Percentiles rank a stretch among this genome's conserved stretches.
Evolutionary conservation across 2,113 vertebrate species (phyloP).

Genomic region (Equus przewalskii): DNA sequence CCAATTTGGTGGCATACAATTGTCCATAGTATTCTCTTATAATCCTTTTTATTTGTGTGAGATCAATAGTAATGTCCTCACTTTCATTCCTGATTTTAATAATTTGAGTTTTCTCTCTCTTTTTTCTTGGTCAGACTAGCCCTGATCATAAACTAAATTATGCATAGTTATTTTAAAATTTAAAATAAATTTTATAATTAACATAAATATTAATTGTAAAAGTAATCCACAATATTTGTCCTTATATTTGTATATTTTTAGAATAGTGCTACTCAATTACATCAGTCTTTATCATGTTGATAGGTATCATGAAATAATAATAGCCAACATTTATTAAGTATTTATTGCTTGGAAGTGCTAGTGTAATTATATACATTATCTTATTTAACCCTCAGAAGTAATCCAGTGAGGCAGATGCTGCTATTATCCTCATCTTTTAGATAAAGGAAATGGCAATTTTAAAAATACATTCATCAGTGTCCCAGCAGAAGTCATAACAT

Average conservation of each 20-base stretch:
- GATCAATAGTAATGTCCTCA: background rate
- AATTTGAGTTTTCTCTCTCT: background rate
- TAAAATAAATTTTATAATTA: slow-evolving; percentile 36
- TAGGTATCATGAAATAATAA: background rate
- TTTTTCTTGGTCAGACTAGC: background rate
- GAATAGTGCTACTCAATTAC: background rate
- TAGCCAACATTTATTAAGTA: slow-evolving; percentile 44
- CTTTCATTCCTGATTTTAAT: background rate
- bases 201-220: slow-evolving; percentile 36
- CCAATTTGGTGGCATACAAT: too few species aligned
- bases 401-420: background rate
- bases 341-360: slow-evolving; percentile 43
- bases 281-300: background rate
- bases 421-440: slow-evolving; percentile 60
- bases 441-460: slow-evolving; percentile 41
- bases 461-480: background rate
- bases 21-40: background rate
- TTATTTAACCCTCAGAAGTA: slow-evolving; percentile 27
- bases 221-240: background rate
- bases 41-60: background rate
- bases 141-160: slow-evolving; percentile 33
- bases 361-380: slow-evolving; percentile 19
- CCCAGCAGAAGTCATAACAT: background rate
- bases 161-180: background rate
- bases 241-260: slow-evolving; percentile 32